Evolutionary conservation across 2,797 vertebrate genomes (phyloP).

Genomic region (Melanotaenia maccullochi): DNA sequence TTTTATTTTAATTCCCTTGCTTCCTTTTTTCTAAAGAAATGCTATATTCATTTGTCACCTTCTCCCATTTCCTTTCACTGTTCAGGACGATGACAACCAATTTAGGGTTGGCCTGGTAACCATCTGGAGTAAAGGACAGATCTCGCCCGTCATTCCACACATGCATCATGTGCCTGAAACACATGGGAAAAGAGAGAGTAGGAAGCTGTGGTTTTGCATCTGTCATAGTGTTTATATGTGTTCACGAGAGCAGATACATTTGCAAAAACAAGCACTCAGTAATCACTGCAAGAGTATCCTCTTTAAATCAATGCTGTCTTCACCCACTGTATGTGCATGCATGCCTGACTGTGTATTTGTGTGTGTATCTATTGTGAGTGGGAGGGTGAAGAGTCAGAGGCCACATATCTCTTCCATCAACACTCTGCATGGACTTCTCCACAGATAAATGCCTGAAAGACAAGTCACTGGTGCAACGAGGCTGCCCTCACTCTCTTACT

Average conservation of each 20-base stretch:
- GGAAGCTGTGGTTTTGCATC: conserved; percentile 52
- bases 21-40: conserved; percentile 21
- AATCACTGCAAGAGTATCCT: conserved; percentile 71
- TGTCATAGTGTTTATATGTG: conserved; percentile 41
- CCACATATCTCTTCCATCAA: conserved; percentile 75
- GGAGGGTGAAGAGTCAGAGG: conserved; percentile 73
- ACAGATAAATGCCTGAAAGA: conserved; percentile 70
- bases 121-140: conserved; percentile 95
- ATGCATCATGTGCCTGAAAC: conserved; percentile 95
- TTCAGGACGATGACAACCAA: conserved; percentile 95
- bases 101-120: conserved; percentile 96
- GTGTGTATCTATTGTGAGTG: conserved; percentile 64
- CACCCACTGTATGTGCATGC: conserved; percentile 51
- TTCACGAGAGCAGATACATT: conserved; percentile 55
- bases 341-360: conserved; percentile 39
- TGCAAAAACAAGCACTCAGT: conserved; percentile 67
- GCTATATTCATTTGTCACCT: conserved; percentile 80
- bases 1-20: conserved; percentile 28
- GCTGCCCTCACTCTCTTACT: conserved; percentile 70
- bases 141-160: conserved; percentile 93
- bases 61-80: conserved; percentile 93
- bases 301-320: conserved; percentile 71
- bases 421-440: conserved; percentile 78
- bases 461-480: conserved; percentile 63
- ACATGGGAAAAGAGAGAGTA: conserved; percentile 33